A percentile compares a stretch with the other conserved stretches of the same genome.
These are phyloP conservation scores for Anticlea derivata DNA, from an alignment of 2,888 invertebrate species.

Conservation along the genomic window DNA sequence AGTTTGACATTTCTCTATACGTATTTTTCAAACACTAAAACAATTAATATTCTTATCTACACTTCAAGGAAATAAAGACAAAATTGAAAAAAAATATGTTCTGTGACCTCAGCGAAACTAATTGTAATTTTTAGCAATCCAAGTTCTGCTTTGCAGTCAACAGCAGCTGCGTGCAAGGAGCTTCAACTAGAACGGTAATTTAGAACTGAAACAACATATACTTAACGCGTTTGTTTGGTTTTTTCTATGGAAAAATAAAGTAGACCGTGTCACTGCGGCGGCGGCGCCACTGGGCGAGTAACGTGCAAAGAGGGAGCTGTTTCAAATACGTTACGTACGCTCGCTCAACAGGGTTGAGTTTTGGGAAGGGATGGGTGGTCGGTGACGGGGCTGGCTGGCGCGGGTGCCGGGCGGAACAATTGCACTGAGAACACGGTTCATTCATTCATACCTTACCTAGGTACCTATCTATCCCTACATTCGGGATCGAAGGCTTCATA, in stretches of 20 bases:
- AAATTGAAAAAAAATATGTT: too few species aligned
- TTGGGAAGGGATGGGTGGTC: conserved; percentile 13
- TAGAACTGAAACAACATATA: not conserved
- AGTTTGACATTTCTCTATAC: conserved; percentile 68
- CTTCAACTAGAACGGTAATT: not conserved
- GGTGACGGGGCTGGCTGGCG: conserved; percentile 1
- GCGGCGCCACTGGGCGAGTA: conserved; percentile 9
- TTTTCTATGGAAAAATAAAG: not conserved
- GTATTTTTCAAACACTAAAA: too few species aligned
- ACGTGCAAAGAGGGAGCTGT: conserved; percentile 10
- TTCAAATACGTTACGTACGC: conserved; percentile 10
- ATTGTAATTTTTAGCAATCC: not conserved
- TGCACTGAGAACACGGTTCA: not conserved
- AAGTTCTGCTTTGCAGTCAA: not conserved
- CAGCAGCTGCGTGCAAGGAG: not conserved
- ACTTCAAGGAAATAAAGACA: too few species aligned
- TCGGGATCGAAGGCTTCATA: too few species aligned
- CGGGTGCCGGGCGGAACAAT: not conserved
- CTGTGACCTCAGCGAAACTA: too few species aligned
- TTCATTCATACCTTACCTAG: too few species aligned
- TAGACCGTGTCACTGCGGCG: conserved; percentile 8
- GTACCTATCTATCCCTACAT: too few species aligned
- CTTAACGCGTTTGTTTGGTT: not conserved
- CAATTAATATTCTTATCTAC: too few species aligned
- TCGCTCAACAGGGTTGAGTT: conserved; percentile 14